phyloP scores from a whole-genome alignment of 2,113 vertebrate genomes.

The Vidua chalybeata region DNA sequence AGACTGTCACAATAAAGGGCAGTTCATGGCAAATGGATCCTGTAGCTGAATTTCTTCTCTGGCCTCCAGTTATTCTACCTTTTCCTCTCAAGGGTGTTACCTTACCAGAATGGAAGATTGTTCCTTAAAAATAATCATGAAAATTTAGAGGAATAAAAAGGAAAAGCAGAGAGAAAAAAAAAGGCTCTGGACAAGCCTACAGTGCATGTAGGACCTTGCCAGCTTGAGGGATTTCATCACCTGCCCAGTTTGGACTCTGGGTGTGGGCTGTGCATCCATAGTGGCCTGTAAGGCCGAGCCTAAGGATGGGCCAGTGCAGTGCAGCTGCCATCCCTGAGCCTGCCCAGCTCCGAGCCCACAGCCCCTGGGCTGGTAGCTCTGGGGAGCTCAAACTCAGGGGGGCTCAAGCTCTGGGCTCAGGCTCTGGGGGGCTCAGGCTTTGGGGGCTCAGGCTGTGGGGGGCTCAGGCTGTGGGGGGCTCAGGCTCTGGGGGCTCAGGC shows the following conservation, averaged over 20 bases:
- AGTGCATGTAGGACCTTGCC: not conserved
- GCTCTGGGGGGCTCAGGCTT: not conserved
- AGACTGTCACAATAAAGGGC: not conserved
- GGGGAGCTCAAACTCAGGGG: not conserved
- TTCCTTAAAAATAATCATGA: not conserved
- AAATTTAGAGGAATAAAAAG: not conserved
- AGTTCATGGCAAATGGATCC: not conserved
- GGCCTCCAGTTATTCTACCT: not conserved
- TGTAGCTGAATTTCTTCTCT: not conserved
- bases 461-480: not conserved
- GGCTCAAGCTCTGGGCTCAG: not conserved
- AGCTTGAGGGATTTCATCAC: rapidly evolving
- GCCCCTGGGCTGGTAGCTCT: not conserved
- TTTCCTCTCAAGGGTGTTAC: not conserved
- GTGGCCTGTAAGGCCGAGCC: rapidly evolving
- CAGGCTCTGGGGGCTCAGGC: not conserved
- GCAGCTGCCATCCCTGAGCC: not conserved
- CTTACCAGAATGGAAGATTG: not conserved
- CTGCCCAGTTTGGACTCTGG: rapidly evolving
- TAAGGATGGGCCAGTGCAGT: rapidly evolving
- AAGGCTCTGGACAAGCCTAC: not conserved
- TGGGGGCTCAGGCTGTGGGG: not conserved
- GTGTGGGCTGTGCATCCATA: rapidly evolving
- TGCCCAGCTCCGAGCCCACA: rapidly evolving
- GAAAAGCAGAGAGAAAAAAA: rapidly evolving